A percentile compares a stretch with the other conserved stretches of the same genome.
These are phyloP conservation scores for Molorchus minor DNA, from an alignment of 2,888 invertebrate genomes.

Conservation along the genomic window DNA sequence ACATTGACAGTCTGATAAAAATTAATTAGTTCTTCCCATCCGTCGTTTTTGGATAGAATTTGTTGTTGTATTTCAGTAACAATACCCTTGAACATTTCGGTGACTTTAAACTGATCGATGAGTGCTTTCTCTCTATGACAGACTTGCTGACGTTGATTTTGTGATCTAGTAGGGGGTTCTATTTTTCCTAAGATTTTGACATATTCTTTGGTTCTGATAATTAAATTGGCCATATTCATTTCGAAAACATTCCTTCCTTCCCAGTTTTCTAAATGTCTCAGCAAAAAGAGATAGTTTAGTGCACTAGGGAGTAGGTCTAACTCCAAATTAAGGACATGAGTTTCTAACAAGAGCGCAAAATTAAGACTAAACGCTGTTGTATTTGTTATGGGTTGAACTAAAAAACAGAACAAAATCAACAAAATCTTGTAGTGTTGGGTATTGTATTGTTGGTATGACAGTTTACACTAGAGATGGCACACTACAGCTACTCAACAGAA, in stretches of 20 bases:
- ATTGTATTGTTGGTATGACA: no score
- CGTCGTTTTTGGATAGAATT: conserved; percentile 82
- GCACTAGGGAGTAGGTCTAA: conserved; percentile 89
- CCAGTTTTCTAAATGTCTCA: conserved; percentile 80
- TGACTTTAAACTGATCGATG: conserved; percentile 79
- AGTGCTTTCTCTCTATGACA: conserved; percentile 73
- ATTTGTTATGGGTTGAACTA: no score
- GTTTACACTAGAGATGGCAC: no score
- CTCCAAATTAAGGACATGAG: conserved; percentile 92
- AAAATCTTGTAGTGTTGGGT: no score
- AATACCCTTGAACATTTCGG: conserved; percentile 62
- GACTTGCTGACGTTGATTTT: conserved; percentile 63
- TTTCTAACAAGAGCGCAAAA: conserved; percentile 83
- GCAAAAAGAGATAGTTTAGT: conserved; percentile 88
- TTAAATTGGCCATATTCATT: conserved; percentile 83
- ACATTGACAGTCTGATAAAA: conserved; percentile 90
- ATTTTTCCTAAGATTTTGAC: conserved; percentile 80
- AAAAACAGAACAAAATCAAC: no score
- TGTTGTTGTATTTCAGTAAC: conserved; percentile 72
- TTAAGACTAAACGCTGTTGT: conserved; percentile 86
- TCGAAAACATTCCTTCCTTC: conserved; percentile 87
- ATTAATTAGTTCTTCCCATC: conserved; percentile 90
- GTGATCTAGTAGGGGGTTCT: background rate
- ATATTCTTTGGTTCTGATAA: conserved; percentile 85
- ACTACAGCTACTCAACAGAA: no score